These are phyloP conservation scores for Clavelina lepadiformis DNA, from an alignment of 23 tunicate species.

Conservation along the genomic window DNA sequence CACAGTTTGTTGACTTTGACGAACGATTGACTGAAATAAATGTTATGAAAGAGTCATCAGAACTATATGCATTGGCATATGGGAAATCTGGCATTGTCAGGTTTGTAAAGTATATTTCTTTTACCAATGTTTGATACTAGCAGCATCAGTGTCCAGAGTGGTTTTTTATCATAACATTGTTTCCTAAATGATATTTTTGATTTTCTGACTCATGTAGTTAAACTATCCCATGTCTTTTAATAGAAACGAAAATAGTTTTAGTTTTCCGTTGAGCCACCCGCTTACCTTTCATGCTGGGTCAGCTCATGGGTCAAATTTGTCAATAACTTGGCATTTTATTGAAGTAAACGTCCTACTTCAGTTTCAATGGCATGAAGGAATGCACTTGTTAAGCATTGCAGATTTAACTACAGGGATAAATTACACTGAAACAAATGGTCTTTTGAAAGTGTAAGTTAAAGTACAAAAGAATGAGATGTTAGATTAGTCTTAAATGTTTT, in stretches of 20 bases:
- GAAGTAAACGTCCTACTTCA: no score
- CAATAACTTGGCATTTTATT: constrained; percentile 27
- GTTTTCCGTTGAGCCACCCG: neutral
- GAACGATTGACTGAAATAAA: constrained; percentile 9
- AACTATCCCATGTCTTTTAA: neutral
- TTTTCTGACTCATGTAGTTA: no score
- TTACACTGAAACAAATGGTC: no score
- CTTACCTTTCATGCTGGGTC: constrained; percentile 29
- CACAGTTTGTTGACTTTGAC: constrained; percentile 18
- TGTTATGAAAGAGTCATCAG: constrained; percentile 23
- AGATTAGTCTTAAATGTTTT: no score
- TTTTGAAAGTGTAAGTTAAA: no score
- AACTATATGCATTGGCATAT: constrained; percentile 21
- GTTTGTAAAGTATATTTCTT: neutral
- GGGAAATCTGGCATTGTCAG: constrained; percentile 12
- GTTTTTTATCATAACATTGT: no score
- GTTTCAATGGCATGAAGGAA: no score
- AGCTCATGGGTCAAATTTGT: constrained; percentile 28
- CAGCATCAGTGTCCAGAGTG: neutral
- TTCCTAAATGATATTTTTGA: no score
- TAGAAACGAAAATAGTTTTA: neutral
- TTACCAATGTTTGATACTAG: neutral
- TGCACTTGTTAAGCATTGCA: no score
- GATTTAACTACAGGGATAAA: no score
- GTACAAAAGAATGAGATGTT: no score